Evolutionary conservation across 2,888 invertebrate species (phyloP).

Genomic region (Tinea pellionella): DNA sequence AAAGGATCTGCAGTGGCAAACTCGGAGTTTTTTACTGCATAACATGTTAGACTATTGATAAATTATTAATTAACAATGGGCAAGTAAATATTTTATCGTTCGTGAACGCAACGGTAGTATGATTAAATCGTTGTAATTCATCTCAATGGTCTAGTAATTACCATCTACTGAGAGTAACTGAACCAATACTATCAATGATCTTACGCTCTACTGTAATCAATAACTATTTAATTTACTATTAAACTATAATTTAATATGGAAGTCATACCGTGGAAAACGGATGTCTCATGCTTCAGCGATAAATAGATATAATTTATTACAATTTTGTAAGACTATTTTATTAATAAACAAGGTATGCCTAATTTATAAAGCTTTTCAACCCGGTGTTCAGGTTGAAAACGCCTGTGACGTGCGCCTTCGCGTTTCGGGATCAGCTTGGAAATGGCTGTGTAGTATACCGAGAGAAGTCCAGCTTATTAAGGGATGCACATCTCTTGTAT

Average conservation of each 20-base stretch:
- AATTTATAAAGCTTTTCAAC: too few relatives aligned
- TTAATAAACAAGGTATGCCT: too few relatives aligned
- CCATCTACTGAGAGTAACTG: background rate
- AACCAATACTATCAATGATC: background rate
- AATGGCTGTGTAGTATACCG: too few relatives aligned
- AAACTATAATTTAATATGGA: background rate
- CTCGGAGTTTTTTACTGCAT: too few relatives aligned
- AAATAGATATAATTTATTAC: background rate
- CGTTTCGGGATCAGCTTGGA: too few relatives aligned
- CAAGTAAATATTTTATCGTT: background rate
- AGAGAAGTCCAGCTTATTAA: too few relatives aligned
- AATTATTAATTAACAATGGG: background rate
- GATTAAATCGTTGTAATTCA: background rate
- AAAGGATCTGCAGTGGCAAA: too few relatives aligned
- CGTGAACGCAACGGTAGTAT: background rate
- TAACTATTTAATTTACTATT: background rate
- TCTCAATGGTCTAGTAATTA: conserved; percentile 8
- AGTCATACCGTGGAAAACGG: background rate
- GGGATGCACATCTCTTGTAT: too few relatives aligned
- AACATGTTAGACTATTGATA: too few relatives aligned
- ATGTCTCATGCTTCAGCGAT: background rate
- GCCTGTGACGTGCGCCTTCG: too few relatives aligned
- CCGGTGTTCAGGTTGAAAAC: too few relatives aligned
- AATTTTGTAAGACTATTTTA: too few relatives aligned
- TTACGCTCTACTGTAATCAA: background rate